Evolutionary conservation across 2,797 vertebrate genomes (phyloP), one percentile per base, ranked within the genome.

Genomic region (Chromis chromis): DNA sequence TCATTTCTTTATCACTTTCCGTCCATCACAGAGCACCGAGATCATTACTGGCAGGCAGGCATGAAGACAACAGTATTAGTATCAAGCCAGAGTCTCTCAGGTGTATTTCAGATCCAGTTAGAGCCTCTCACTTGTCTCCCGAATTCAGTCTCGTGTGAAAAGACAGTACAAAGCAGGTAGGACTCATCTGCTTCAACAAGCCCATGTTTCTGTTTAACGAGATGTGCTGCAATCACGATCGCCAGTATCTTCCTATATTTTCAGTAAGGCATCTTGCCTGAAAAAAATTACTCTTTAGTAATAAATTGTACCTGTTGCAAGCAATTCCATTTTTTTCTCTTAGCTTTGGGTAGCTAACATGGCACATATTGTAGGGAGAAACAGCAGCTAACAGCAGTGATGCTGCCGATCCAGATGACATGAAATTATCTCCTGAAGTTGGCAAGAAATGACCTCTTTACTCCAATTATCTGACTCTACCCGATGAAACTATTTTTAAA

Each of bases 1-100:
- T 78, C 7, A 31, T 77, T 52, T 48, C 1, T 54, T 78, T n/a
- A 70, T 74, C 59, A 21, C 19, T 68, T 61, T 65, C 8, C 33
- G 71, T 66, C 19, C 27, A 27, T 67, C n/a, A 67, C 62, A 42
- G 40, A 11, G 50, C 58, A 58, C 52, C 66, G 17, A 12, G 31
- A 70, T 61, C 19, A 27, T 69, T 68, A 39, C 54, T 74, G 46
- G 65, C 67, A 72, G 54, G 36, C 55, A 52, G 44, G 62, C 33
- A 19, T 53, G 14, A 73, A 56, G 33, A 56, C 48, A 52, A 13
- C 49, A 70, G 22, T 22, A 54, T 72, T 62, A 49, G n/a, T 36
- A 52, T 44, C 22, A 55, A 53, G 40, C 40, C 42, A 36, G 42
- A 16, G 55, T 65, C 77, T 81, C 72, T 73, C 42, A 17, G 21